Percentiles rank a stretch among this genome's conserved stretches.
Evolutionary conservation across 2,113 vertebrate species (phyloP).

Genomic region (Sinocyclocheilus anophthalmus): DNA sequence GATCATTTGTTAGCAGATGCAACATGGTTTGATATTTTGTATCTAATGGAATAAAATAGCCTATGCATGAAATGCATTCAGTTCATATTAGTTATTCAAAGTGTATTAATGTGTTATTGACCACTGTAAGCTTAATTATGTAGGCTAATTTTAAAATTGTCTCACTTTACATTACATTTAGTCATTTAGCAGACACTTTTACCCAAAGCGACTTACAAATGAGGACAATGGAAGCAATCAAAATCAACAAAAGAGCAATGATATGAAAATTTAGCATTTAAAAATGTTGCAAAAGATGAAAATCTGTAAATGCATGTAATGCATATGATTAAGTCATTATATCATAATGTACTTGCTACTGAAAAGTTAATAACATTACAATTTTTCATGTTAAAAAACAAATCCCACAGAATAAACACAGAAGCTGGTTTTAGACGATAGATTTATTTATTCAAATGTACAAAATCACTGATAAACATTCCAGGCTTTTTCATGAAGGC

Average conservation of each 20-base stretch:
- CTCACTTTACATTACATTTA: too few relatives aligned
- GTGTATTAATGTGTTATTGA: neutral
- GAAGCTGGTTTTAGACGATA: constrained; percentile 63
- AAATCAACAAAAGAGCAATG: too few relatives aligned
- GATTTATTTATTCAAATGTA: constrained; percentile 82
- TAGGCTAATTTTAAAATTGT: neutral
- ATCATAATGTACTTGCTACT: neutral
- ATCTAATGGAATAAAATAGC: neutral
- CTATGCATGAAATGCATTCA: neutral
- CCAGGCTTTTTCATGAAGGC: constrained; percentile 76
- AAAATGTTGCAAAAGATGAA: neutral
- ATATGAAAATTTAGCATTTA: too few relatives aligned
- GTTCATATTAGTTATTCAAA: neutral
- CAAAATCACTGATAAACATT: constrained; percentile 76
- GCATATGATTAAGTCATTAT: too few relatives aligned
- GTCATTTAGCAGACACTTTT: too few relatives aligned
- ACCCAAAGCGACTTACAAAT: too few relatives aligned
- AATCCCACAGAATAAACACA: neutral
- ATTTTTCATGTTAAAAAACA: neutral
- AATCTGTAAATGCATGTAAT: neutral
- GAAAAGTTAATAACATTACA: neutral
- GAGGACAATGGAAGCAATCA: too few relatives aligned
- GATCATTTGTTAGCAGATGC: neutral
- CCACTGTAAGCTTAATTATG: neutral
- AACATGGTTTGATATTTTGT: neutral